Evolutionary conservation across 2,113 vertebrate species (phyloP).

Genomic region (Eubucco bourcierii): DNA sequence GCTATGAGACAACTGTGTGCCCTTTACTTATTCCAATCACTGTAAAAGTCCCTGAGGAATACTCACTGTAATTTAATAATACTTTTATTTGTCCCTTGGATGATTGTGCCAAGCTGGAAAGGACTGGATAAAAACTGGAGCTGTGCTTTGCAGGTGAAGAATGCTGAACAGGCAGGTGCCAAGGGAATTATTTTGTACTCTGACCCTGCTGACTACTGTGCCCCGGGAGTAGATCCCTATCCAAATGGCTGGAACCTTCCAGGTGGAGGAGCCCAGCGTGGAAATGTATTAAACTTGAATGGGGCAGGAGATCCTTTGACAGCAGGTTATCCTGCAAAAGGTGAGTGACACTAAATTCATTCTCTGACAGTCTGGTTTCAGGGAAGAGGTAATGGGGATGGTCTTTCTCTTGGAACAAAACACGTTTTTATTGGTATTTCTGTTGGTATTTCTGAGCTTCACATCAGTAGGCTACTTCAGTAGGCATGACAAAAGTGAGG

Average conservation of each 20-base stretch:
- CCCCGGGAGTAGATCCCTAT: conserved; percentile 83
- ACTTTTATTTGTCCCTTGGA: not conserved
- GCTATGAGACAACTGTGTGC: not conserved
- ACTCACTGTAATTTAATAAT: not conserved
- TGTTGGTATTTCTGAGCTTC: not conserved
- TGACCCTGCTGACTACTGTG: conserved; percentile 92
- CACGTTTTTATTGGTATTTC: not conserved
- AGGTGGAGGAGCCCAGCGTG: conserved; percentile 87
- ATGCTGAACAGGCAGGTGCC: conserved; percentile 87
- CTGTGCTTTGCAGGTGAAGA: conserved; percentile 85
- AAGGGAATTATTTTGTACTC: conserved; percentile 92
- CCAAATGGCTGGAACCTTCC: conserved; percentile 95
- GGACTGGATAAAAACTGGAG: not conserved
- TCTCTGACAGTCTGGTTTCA: not conserved
- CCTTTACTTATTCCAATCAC: not conserved
- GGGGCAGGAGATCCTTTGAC: conserved; percentile 95
- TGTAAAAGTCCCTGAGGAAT: not conserved
- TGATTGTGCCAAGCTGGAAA: not conserved
- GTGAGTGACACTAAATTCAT: conserved; percentile 62
- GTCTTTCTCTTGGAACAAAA: not conserved
- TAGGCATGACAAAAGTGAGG: not conserved
- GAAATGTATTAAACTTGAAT: conserved; percentile 91
- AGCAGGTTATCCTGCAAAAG: conserved; percentile 95
- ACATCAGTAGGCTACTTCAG: not conserved
- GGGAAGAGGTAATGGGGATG: not conserved